Evolutionary conservation across 2,113 vertebrate species (phyloP).

Genomic region (Tretioscincus oriximinensis): DNA sequence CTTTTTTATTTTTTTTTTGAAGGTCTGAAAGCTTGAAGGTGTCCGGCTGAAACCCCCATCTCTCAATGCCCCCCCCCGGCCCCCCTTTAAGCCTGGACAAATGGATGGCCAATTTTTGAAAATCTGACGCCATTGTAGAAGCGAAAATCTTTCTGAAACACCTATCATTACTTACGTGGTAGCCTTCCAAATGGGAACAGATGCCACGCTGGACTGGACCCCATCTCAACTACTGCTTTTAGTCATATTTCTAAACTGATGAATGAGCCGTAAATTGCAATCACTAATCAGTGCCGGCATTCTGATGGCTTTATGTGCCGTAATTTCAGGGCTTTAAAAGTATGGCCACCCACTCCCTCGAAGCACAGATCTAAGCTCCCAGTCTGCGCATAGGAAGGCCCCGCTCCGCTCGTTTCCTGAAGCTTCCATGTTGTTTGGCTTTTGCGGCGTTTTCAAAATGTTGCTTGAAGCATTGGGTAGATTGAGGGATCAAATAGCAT

Average conservation of each 20-base stretch:
- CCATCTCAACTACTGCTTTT: slow-evolving; percentile 15
- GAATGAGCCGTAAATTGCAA: not conserved
- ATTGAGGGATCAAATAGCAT: not conserved
- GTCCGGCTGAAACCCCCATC: not conserved
- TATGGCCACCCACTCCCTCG: rapidly evolving
- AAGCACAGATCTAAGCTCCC: not conserved
- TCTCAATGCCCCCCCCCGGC: not conserved
- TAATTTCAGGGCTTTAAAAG: slow-evolving; percentile 8
- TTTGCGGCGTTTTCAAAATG: not conserved
- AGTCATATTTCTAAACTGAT: slow-evolving; percentile 7
- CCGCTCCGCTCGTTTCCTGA: not conserved
- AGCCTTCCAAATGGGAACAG: slow-evolving; percentile 40
- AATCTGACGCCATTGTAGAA: slow-evolving; percentile 49
- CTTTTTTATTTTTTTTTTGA: no score
- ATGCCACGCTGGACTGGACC: not conserved
- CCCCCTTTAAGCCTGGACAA: not conserved
- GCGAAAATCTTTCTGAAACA: slow-evolving; percentile 49
- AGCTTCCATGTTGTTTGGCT: not conserved
- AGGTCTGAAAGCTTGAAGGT: not conserved
- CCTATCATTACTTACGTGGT: slow-evolving; percentile 18
- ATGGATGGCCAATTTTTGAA: slow-evolving; percentile 13
- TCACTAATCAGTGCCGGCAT: not conserved
- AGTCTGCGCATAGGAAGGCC: rapidly evolving
- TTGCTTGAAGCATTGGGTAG: not conserved
- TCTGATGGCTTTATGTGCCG: not conserved